Conservation (phyloP, 1,140 invertebrate genomes). For the Pogonomyrmex barbatus region DNA sequence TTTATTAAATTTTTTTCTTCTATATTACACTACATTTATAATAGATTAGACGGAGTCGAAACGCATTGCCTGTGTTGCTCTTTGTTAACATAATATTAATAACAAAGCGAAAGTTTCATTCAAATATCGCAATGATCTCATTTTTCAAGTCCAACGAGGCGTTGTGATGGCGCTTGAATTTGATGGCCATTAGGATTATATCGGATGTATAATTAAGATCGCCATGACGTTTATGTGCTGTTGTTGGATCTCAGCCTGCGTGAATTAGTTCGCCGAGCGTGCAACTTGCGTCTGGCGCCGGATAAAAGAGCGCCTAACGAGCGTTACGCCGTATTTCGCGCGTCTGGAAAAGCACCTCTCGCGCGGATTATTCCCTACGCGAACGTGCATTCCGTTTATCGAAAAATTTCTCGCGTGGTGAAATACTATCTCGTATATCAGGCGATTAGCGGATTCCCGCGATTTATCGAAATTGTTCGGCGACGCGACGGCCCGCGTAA, state of each 20-base stretch:
- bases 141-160: not conserved
- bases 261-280: slow-evolving; percentile 24
- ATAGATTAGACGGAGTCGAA: not conserved
- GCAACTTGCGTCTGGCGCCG: not conserved
- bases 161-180: not conserved
- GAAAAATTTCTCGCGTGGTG: slow-evolving; percentile 51
- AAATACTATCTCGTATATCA: slow-evolving; percentile 56
- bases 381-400: slow-evolving; percentile 44
- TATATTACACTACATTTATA: not conserved
- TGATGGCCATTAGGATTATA: slow-evolving; percentile 1
- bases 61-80: not conserved
- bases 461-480: slow-evolving; percentile 58
- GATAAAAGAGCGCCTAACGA: slow-evolving; percentile 33
- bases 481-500: slow-evolving; percentile 51
- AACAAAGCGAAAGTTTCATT: not conserved
- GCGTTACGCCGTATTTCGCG: not conserved
- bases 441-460: slow-evolving; percentile 47
- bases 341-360: slow-evolving; percentile 41
- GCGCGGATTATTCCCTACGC: slow-evolving; percentile 39
- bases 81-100: not conserved
- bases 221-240: not conserved
- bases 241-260: not conserved
- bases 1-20: slow-evolving; percentile 21
- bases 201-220: not conserved
- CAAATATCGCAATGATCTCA: not conserved